Percentiles rank a stretch among this genome's conserved stretches.
phyloP scores from a whole-genome alignment of 1,140 invertebrate species.

The Trichonephila clavata region DNA sequence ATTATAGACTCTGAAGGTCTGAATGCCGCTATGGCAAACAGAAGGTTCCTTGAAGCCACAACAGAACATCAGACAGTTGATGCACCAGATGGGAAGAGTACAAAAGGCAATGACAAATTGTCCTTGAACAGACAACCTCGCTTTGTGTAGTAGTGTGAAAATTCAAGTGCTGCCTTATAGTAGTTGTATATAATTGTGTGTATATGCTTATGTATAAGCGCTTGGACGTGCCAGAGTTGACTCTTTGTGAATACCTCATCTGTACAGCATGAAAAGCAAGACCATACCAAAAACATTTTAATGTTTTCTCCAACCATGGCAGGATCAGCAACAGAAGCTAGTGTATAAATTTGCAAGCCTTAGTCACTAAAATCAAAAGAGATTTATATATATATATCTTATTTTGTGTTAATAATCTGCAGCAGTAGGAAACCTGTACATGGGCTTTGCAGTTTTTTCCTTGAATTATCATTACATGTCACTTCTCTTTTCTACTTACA shows the following conservation, averaged over 20 bases:
- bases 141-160: slow-evolving; percentile 44
- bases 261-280: slow-evolving; percentile 45
- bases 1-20: slow-evolving; percentile 17
- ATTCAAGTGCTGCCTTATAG: background rate
- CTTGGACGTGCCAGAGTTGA: slow-evolving; percentile 54
- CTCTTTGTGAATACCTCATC: slow-evolving; percentile 69
- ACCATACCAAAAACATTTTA: slow-evolving; percentile 60
- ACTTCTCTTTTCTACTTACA: background rate
- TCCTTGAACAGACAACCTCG: slow-evolving; percentile 66
- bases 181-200: slow-evolving; percentile 49
- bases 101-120: slow-evolving; percentile 51
- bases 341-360: background rate
- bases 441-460: background rate
- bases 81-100: slow-evolving; percentile 15
- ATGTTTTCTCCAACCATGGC: background rate
- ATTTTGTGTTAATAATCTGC: background rate
- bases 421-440: background rate
- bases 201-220: slow-evolving; percentile 33
- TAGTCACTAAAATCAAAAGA: slow-evolving; percentile 18
- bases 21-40: background rate
- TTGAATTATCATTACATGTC: background rate
- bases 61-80: background rate
- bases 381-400: background rate
- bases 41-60: slow-evolving; percentile 31
- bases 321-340: background rate